A percentile compares a stretch with the other conserved stretches of the same genome.
These are phyloP conservation scores for Physocephala rufipes DNA, from an alignment of 2,888 invertebrate genomes.

Conservation along the genomic window DNA sequence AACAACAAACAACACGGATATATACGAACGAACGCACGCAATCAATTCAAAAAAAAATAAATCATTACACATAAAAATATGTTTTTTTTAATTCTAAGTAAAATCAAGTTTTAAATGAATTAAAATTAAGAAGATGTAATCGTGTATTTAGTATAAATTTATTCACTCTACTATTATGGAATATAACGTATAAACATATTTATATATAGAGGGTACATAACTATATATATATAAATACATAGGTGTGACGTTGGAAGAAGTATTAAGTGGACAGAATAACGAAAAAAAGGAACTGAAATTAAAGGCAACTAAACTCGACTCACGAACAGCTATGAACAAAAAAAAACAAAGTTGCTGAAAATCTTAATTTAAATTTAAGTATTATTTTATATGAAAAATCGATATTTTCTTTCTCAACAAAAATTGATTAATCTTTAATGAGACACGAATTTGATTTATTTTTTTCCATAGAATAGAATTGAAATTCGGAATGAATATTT, in stretches of 20 bases:
- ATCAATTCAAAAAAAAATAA: constrained; percentile 26
- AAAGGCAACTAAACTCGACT: constrained; percentile 27
- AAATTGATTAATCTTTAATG: too few relatives aligned
- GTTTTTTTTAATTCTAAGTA: constrained; percentile 24
- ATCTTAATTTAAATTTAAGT: neutral
- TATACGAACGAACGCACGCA: constrained; percentile 1
- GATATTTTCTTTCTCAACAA: too few relatives aligned
- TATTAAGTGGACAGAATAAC: constrained; percentile 30
- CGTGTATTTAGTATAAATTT: constrained; percentile 35
- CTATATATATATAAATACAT: constrained; percentile 18
- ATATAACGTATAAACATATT: constrained; percentile 15
- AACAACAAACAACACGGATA: neutral
- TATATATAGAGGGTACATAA: constrained; percentile 25
- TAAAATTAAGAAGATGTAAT: constrained; percentile 2
- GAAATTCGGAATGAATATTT: too few relatives aligned
- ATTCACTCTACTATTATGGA: constrained; percentile 18
- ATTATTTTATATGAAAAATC: too few relatives aligned
- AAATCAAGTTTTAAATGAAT: neutral
- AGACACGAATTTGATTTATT: too few relatives aligned
- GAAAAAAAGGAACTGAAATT: constrained; percentile 36
- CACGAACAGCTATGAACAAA: neutral
- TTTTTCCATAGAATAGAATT: too few relatives aligned
- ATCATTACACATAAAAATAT: neutral
- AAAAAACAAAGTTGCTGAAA: neutral
- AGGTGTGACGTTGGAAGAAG: constrained; percentile 23